phyloP scores from a whole-genome alignment of 2,888 invertebrate genomes.

The Trichogramma dendrolimi region DNA sequence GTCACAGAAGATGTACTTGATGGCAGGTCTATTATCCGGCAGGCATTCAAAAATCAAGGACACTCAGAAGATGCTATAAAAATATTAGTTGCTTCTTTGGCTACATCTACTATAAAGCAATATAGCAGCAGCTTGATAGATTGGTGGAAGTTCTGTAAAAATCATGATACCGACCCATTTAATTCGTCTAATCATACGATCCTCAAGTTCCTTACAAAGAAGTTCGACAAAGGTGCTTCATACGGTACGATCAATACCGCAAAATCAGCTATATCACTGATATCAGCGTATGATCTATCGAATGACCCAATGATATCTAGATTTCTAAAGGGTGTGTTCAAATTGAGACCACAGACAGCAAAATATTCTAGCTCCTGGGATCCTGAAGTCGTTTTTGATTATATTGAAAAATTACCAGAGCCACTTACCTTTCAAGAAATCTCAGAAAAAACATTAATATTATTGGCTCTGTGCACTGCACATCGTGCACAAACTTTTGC shows the following conservation, averaged over 20 bases:
- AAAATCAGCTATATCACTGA: constrained; percentile 28
- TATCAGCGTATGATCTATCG: constrained; percentile 17
- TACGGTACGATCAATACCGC: constrained; percentile 28
- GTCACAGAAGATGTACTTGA: neutral
- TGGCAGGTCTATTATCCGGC: no score
- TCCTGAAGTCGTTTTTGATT: constrained; percentile 21
- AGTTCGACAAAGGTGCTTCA: constrained; percentile 22
- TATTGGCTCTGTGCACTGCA: constrained; percentile 30
- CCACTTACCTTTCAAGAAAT: constrained; percentile 19
- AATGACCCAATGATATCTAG: constrained; percentile 16
- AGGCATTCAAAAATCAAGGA: constrained; percentile 6
- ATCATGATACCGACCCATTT: neutral
- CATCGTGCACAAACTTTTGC: constrained; percentile 13
- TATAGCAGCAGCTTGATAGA: constrained; percentile 24
- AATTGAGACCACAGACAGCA: constrained; percentile 19
- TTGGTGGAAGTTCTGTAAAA: constrained; percentile 30
- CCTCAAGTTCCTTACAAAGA: constrained; percentile 18
- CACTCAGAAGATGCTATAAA: constrained; percentile 5
- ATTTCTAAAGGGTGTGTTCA: constrained; percentile 30
- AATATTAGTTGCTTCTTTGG: constrained; percentile 27
- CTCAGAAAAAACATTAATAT: constrained; percentile 16
- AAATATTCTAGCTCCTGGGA: constrained; percentile 29
- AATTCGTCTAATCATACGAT: constrained; percentile 2
- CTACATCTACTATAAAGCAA: constrained; percentile 26
- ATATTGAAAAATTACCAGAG: neutral